Conservation (phyloP, 2,888 invertebrate genomes). For the Trissolcus brochymenae region DNA sequence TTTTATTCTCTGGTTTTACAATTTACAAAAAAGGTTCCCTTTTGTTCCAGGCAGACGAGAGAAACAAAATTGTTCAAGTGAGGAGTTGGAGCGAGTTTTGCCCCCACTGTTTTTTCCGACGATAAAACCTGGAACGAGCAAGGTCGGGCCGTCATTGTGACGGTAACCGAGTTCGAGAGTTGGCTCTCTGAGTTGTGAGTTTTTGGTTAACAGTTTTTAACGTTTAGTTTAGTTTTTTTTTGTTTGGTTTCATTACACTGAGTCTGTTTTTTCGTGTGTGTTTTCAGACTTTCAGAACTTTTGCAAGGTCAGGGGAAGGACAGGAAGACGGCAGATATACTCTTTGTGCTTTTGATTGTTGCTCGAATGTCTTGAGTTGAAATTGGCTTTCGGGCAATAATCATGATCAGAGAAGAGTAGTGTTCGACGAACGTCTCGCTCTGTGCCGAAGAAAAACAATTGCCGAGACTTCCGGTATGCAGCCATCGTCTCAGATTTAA, state of each 20-base stretch:
- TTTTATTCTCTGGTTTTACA: too few species aligned
- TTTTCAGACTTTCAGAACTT: too few species aligned
- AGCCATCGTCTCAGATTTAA: too few species aligned
- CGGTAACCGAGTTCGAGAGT: neutral
- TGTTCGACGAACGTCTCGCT: constrained; percentile 52
- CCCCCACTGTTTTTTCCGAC: constrained; percentile 11
- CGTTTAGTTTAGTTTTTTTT: too few species aligned
- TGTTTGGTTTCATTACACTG: too few species aligned
- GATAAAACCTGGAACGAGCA: too few species aligned
- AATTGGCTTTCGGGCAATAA: constrained; percentile 77
- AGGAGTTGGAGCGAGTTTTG: neutral
- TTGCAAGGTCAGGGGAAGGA: too few species aligned
- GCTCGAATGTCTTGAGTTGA: constrained; percentile 76
- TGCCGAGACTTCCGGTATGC: neutral
- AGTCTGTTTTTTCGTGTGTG: too few species aligned
- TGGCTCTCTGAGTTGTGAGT: too few species aligned
- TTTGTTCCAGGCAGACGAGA: neutral
- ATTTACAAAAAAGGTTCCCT: too few species aligned
- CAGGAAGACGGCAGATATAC: constrained; percentile 36
- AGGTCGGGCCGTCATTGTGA: neutral
- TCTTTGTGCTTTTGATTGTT: constrained; percentile 78
- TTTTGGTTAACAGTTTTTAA: too few species aligned
- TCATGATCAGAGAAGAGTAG: constrained; percentile 76
- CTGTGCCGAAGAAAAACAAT: neutral
- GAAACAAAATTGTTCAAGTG: neutral